phyloP scores from a whole-genome alignment of 2,113 vertebrate species.

The Solea solea region DNA sequence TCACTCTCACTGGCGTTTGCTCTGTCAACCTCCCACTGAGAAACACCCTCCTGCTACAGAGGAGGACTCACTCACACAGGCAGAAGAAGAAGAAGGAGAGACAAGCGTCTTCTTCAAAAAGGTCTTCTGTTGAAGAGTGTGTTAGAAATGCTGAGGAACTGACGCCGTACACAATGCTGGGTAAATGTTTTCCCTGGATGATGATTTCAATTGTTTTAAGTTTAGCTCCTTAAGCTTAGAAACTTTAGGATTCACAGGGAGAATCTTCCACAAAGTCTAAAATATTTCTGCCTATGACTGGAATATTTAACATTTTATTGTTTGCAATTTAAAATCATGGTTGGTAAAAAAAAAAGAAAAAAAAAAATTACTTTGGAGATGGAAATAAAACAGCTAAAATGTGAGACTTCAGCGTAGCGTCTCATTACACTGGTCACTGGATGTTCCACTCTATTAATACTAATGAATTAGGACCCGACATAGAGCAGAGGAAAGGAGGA shows the following conservation, averaged over 20 bases:
- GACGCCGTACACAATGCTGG: background rate
- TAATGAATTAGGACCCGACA: too few species aligned
- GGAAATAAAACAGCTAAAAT: background rate
- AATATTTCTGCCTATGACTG: too few species aligned
- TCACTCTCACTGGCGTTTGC: background rate
- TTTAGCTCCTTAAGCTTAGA: too few species aligned
- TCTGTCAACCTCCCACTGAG: constrained; percentile 25
- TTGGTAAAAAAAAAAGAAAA: too few species aligned
- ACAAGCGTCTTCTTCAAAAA: background rate
- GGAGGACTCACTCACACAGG: background rate
- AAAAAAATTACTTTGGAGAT: background rate
- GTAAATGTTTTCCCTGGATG: background rate
- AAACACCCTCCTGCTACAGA: background rate
- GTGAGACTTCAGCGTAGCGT: too few species aligned
- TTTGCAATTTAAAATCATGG: background rate
- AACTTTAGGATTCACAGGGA: too few species aligned
- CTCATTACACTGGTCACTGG: too few species aligned
- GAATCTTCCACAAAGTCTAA: background rate
- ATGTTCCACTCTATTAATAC: too few species aligned
- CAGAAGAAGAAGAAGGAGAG: background rate
- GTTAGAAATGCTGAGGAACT: background rate
- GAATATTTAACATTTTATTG: constrained; percentile 15
- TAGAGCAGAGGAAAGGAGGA: too few species aligned
- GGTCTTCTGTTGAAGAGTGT: background rate
- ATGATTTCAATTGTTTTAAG: background rate